Evolutionary conservation across 2,797 vertebrate genomes (phyloP).

Genomic region (Salmo trutta): DNA sequence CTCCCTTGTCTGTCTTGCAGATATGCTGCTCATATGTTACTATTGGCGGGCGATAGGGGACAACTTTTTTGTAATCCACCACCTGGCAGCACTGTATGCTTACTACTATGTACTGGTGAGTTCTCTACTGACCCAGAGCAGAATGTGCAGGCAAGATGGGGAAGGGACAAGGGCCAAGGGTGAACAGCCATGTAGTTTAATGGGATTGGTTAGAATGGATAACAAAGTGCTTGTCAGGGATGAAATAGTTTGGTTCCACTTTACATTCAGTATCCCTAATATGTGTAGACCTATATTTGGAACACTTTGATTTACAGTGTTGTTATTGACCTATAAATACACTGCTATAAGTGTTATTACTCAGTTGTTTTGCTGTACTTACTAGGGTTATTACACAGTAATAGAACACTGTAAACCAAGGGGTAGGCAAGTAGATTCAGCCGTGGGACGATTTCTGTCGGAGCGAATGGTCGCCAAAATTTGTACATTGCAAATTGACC

Average conservation of each 20-base stretch:
- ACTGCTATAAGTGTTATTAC: not conserved
- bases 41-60: conserved; percentile 86
- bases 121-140: conserved; percentile 52
- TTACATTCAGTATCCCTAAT: too few species aligned
- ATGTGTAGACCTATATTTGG: not conserved
- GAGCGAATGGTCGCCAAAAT: too few species aligned
- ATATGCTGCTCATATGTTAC: conserved; percentile 81
- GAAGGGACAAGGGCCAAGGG: not conserved
- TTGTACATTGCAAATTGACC: too few species aligned
- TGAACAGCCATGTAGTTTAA: not conserved
- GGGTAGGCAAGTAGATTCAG: too few species aligned
- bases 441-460: too few species aligned
- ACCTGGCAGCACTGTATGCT: conserved; percentile 79
- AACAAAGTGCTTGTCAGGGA: not conserved
- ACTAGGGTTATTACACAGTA: too few species aligned
- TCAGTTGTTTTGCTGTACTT: not conserved
- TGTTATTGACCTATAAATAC: not conserved
- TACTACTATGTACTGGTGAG: conserved; percentile 85
- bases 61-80: conserved; percentile 82
- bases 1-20: conserved; percentile 59
- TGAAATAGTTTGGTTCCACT: too few species aligned
- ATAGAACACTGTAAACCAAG: not conserved
- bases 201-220: not conserved
- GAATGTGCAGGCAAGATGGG: not conserved
- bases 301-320: not conserved